Conservation (phyloP, 2,113 vertebrate genomes). For the Austrofundulus limnaeus region DNA sequence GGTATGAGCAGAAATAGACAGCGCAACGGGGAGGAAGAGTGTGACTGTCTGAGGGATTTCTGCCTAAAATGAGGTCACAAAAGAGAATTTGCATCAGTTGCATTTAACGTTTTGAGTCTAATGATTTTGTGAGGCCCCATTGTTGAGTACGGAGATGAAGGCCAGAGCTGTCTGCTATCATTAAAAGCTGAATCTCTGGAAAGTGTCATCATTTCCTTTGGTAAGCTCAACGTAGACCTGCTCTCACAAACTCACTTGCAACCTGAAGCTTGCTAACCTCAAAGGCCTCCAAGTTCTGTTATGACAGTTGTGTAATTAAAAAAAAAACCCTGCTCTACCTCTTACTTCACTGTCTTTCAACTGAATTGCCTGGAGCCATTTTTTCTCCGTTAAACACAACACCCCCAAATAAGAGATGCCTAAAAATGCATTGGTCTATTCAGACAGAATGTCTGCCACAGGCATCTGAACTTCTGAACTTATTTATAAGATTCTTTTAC, state of each 20-base stretch:
- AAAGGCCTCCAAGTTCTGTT: not conserved
- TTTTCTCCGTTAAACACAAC: not conserved
- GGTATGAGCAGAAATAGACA: not conserved
- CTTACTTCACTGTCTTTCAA: not conserved
- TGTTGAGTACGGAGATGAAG: slow-evolving; percentile 11
- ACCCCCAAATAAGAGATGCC: not conserved
- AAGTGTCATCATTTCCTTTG: slow-evolving; percentile 20
- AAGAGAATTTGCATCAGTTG: not conserved
- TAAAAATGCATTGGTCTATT: not conserved
- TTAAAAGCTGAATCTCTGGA: slow-evolving; percentile 37
- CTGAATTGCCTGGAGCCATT: not conserved
- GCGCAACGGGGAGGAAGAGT: not conserved
- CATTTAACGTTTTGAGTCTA: slow-evolving; percentile 38
- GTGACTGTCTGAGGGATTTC: not conserved
- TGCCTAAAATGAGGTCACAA: not conserved
- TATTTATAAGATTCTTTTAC: not conserved
- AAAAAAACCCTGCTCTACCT: not conserved
- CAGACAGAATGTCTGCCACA: not conserved
- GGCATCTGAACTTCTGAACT: not conserved
- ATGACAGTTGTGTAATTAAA: slow-evolving; percentile 18
- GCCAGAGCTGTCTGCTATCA: slow-evolving; percentile 22
- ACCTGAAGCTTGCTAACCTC: slow-evolving; percentile 7
- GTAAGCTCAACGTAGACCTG: slow-evolving; percentile 9
- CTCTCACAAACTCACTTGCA: slow-evolving; percentile 4
- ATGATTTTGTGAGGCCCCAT: slow-evolving; percentile 23